Evolutionary conservation across 92 coral and sea anemone species (phyloP), one percentile per base, ranked within the genome.

Genomic region (Desmophyllum pertusum): DNA sequence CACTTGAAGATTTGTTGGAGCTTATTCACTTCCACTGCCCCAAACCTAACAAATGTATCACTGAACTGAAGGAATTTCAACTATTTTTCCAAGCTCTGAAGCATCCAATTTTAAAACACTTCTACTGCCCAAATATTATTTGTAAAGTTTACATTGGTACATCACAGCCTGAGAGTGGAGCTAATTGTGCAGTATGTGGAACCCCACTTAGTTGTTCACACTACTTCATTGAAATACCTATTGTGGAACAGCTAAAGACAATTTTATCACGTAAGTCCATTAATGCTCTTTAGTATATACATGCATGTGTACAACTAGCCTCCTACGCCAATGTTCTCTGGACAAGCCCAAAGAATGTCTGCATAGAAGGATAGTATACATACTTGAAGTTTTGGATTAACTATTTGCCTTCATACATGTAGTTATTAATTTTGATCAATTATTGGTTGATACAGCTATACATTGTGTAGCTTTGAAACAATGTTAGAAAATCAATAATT

Each of bases 1-100:
- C 89, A 78, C 63, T 70, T 68, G 84, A 63, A 48, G 89, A 85
- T 42, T 55, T 85, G 84, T 78, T 85, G 45, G 83, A 76, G 57
- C 67, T 81, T 21, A 39, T 81, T 71, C 48, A 33, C 18, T 21
- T 81, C 38, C 86, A 81, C 79, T 68, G 86, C 78, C 86, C 86
- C 17, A 69, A 81, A 53, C 64, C 73, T 27, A 81, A 71, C 51
- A 81, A 81, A 52, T 71, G 69, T 70, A 51, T 81, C 50, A 68
- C 76, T 48, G 86, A 71, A 36, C 52, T 81, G 38, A 71, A 71
- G 68, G 86, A 81, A 37, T 81, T 81, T 37, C 86, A 81, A 0
- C 38, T 77, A 27, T 85, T 77, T 78, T 76, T 76, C 80, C 69
- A 70, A 48, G 73, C 71, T 65, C 43, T 85, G 30, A 65, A 77